phyloP scores from a whole-genome alignment of 2,797 vertebrate genomes.

The Hylomyscus alleni region DNA sequence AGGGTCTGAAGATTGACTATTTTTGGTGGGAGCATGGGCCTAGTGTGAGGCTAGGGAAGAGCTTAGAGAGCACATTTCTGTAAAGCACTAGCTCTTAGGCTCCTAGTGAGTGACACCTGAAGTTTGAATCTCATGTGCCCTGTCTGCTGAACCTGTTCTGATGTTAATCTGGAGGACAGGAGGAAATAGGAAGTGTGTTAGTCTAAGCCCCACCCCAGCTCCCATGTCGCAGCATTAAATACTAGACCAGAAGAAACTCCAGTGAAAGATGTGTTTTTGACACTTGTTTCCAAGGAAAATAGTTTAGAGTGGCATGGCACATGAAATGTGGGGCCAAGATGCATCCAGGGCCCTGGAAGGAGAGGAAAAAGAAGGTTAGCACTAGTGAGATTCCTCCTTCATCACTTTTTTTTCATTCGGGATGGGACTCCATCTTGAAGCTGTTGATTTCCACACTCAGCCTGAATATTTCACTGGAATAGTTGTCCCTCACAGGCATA shows the following conservation, averaged over 20 bases:
- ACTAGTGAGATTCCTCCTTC: not conserved
- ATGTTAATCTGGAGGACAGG: not conserved
- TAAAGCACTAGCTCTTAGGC: not conserved
- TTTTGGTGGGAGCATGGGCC: not conserved
- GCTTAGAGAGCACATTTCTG: not conserved
- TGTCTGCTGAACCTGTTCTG: not conserved
- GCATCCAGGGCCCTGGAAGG: not conserved
- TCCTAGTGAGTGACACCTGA: not conserved
- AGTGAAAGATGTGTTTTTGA: not conserved
- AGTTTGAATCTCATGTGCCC: not conserved
- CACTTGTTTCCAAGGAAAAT: not conserved
- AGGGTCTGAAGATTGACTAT: not conserved
- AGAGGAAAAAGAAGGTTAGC: too few species aligned
- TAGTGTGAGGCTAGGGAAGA: not conserved
- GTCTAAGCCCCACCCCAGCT: too few species aligned
- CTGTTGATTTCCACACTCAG: not conserved
- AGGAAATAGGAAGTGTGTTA: not conserved
- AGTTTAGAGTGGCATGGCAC: not conserved
- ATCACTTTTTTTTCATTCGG: not conserved
- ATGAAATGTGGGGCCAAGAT: not conserved
- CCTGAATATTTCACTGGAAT: not conserved
- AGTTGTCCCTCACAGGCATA: not conserved
- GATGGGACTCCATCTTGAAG: not conserved
- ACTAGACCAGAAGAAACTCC: not conserved
- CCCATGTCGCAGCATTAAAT: not conserved